A percentile compares a stretch with the other conserved stretches of the same genome.
These are phyloP conservation scores for Diadumene lineata DNA, from an alignment of 92 coral and sea anemone species.

Conservation along the genomic window DNA sequence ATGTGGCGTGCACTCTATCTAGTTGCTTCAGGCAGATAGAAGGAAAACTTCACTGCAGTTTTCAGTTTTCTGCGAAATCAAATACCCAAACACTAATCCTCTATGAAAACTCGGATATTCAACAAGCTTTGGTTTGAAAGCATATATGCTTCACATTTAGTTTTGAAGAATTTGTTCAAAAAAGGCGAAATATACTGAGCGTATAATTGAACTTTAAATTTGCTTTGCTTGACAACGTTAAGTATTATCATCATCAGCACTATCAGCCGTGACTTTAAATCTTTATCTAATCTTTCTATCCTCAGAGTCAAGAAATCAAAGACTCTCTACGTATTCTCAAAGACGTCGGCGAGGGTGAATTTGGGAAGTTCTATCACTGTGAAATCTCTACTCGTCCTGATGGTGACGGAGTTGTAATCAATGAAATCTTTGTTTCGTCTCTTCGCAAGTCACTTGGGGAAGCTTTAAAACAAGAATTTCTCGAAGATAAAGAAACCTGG, in stretches of 20 bases:
- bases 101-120: too few species aligned
- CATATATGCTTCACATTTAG: too few species aligned
- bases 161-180: too few species aligned
- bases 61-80: too few species aligned
- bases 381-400: constrained; percentile 68
- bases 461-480: constrained; percentile 62
- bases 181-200: too few species aligned
- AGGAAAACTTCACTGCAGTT: too few species aligned
- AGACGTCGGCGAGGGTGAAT: constrained; percentile 87
- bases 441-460: constrained; percentile 51
- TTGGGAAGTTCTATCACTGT: constrained; percentile 85
- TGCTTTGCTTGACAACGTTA: too few species aligned
- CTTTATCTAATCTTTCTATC: constrained; percentile 17
- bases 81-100: too few species aligned
- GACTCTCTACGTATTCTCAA: constrained; percentile 70
- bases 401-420: constrained; percentile 35
- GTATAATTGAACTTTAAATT: too few species aligned
- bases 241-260: not conserved
- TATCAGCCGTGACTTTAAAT: not conserved
- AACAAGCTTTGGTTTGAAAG: too few species aligned
- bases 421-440: constrained; percentile 59
- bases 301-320: constrained; percentile 69
- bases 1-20: too few species aligned
- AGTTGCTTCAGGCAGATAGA: too few species aligned
- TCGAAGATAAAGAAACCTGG: constrained; percentile 87